A percentile compares a stretch with the other conserved stretches of the same genome.
Conservation (phyloP, 1,140 invertebrate species). For the Cydia pomonella region DNA sequence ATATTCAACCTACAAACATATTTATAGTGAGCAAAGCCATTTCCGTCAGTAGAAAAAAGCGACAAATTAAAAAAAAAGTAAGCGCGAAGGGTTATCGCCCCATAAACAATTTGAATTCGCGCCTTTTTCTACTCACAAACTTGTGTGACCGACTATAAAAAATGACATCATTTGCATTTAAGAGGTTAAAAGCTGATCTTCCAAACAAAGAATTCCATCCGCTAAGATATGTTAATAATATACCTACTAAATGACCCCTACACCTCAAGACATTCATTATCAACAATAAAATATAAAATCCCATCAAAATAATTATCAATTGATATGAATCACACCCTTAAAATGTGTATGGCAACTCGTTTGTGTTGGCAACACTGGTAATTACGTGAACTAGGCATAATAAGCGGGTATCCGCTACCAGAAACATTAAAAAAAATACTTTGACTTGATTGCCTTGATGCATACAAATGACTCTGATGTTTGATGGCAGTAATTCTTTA, state of each 20-base stretch:
- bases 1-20: neutral
- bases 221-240: neutral
- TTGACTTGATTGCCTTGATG: slow-evolving; percentile 32
- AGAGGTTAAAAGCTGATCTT: too few species aligned
- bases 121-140: too few species aligned
- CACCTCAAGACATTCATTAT: slow-evolving; percentile 28
- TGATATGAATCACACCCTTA: slow-evolving; percentile 29
- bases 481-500: slow-evolving; percentile 23
- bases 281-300: slow-evolving; percentile 33
- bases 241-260: slow-evolving; percentile 12
- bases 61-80: too few species aligned
- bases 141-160: too few species aligned
- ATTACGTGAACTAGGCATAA: slow-evolving; percentile 32
- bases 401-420: slow-evolving; percentile 31
- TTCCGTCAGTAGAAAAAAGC: too few species aligned
- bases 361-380: slow-evolving; percentile 19
- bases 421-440: slow-evolving; percentile 32
- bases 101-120: too few species aligned
- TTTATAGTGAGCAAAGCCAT: too few species aligned
- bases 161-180: neutral
- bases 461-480: slow-evolving; percentile 22
- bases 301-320: slow-evolving; percentile 31
- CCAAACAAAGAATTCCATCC: too few species aligned
- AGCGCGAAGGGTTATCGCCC: too few species aligned
- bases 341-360: slow-evolving; percentile 8